Percentiles rank a stretch among this genome's conserved stretches.
phyloP scores from a whole-genome alignment of 1,140 invertebrate genomes.

The Lepeophtheirus salmonis region DNA sequence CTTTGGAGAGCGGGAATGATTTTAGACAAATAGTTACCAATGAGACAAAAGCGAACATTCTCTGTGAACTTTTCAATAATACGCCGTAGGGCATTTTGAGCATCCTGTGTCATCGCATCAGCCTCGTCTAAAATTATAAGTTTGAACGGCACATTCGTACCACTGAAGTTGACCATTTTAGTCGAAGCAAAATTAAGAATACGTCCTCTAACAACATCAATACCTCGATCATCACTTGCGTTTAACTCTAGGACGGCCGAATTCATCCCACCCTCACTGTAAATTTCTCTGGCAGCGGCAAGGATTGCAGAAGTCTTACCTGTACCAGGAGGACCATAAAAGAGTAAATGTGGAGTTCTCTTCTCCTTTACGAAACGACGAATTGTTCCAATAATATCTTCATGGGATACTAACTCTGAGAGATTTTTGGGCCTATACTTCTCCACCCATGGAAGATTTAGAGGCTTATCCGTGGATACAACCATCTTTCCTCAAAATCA shows the following conservation, averaged over 20 bases:
- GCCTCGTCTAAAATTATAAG: slow-evolving; percentile 97
- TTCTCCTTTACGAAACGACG: slow-evolving; percentile 30
- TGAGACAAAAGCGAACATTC: slow-evolving; percentile 93
- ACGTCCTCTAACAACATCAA: slow-evolving; percentile 81
- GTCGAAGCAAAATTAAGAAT: slow-evolving; percentile 97
- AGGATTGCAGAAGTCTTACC: slow-evolving; percentile 75
- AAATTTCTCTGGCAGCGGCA: slow-evolving; percentile 83
- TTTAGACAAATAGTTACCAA: slow-evolving; percentile 95
- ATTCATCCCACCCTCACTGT: slow-evolving; percentile 60
- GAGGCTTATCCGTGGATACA: too few species aligned
- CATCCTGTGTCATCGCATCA: slow-evolving; percentile 99
- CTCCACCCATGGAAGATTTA: slow-evolving; percentile 55
- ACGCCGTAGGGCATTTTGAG: slow-evolving; percentile 85
- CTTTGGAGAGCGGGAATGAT: slow-evolving; percentile 97
- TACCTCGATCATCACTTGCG: slow-evolving; percentile 97
- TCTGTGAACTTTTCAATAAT: slow-evolving; percentile 98
- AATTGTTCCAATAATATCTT: slow-evolving; percentile 93
- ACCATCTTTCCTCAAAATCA: too few species aligned
- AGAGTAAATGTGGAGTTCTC: slow-evolving; percentile 81
- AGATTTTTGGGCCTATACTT: slow-evolving; percentile 83
- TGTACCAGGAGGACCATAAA: slow-evolving; percentile 89
- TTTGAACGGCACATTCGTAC: too few species aligned
- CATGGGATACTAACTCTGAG: slow-evolving; percentile 85
- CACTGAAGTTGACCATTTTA: slow-evolving; percentile 79
- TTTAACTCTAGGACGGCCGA: slow-evolving; percentile 86